Evolutionary conservation across 2,113 vertebrate species (phyloP), one percentile per base, ranked within the genome.

Genomic region (Saimiri boliviensis): DNA sequence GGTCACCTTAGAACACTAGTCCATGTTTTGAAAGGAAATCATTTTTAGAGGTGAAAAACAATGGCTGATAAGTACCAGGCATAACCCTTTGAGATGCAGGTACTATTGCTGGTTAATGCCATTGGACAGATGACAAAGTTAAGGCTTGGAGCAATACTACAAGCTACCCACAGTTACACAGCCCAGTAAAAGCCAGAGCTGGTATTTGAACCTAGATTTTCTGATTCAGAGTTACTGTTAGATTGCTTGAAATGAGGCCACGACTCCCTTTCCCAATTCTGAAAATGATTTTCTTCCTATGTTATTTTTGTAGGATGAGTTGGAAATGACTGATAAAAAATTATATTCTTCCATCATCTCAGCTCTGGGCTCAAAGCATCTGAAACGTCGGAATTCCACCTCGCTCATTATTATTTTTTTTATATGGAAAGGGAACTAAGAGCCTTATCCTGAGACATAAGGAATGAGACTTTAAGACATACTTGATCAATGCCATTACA

Each of bases 281-380:
- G 77, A 74, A 49, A 42, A 4, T 32, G 76, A 70, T 74, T 84
- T 76, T 81, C 79, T 86, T 89, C 49, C 76, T 47, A 52, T 6
- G n/a, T 79, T 96, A 58, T 73, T 91, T 95, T 94, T 92, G 42
- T 71, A 45, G n/a, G 52, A 96, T 5, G 17, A 92, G 23, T 3
- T 94, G 35, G 11, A 93, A 93, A 90, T 73, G 49, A 47, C 27
- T 7, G 74, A 37, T 20, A 76, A 73, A 73, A 73, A 89, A 74
- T 40, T 21, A 58, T 3, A 5, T 83, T 79, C 63, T n/a, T 76
- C 66, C 42, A 81, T 0, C 63, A 27, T 30, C n/a, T 63, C 68
- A 27, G 52, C 3, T 71, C 73, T 42, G 42, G 52, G 17, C 58
- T 77, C 13, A 77, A 89, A 88, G 40, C 21, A 40, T 71, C 77